A percentile compares a stretch with the other conserved stretches of the same genome.
phyloP scores from a whole-genome alignment of 2,113 vertebrate species.

The Sminthopsis crassicaudata region DNA sequence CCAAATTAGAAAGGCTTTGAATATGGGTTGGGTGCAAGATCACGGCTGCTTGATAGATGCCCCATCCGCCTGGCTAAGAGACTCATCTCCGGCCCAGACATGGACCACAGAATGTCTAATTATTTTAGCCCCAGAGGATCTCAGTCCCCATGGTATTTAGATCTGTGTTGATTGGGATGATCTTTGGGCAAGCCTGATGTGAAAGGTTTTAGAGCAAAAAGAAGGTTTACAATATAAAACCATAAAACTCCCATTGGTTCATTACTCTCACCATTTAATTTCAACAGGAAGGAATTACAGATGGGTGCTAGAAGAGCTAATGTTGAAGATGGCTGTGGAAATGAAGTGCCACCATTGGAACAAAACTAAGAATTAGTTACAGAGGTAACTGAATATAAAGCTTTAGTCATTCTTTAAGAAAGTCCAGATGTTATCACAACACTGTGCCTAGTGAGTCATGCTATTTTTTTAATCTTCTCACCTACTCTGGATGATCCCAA shows the following conservation, averaged over 20 bases:
- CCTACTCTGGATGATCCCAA: background rate
- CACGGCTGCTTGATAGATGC: background rate
- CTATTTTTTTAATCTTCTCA: background rate
- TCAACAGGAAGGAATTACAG: background rate
- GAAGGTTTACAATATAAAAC: background rate
- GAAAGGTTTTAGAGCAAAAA: background rate
- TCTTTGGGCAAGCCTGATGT: background rate
- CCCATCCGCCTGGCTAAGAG: background rate
- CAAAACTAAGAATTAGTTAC: background rate
- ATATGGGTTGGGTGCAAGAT: background rate
- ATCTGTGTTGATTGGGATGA: background rate
- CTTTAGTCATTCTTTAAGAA: background rate
- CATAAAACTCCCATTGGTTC: background rate
- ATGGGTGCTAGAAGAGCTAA: background rate
- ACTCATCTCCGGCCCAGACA: no score
- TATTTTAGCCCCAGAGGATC: background rate
- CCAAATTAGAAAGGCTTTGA: background rate
- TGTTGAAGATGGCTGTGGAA: background rate
- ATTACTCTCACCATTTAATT: background rate
- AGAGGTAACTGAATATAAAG: background rate
- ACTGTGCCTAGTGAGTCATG: background rate
- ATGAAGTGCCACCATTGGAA: background rate
- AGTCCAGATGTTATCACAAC: background rate
- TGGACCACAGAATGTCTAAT: background rate
- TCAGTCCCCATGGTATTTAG: background rate